A percentile compares a stretch with the other conserved stretches of the same genome.
These are phyloP conservation scores for Stichopus horrens DNA, from an alignment of 53 echinoderm and acorn worm genomes.

Conservation along the genomic window DNA sequence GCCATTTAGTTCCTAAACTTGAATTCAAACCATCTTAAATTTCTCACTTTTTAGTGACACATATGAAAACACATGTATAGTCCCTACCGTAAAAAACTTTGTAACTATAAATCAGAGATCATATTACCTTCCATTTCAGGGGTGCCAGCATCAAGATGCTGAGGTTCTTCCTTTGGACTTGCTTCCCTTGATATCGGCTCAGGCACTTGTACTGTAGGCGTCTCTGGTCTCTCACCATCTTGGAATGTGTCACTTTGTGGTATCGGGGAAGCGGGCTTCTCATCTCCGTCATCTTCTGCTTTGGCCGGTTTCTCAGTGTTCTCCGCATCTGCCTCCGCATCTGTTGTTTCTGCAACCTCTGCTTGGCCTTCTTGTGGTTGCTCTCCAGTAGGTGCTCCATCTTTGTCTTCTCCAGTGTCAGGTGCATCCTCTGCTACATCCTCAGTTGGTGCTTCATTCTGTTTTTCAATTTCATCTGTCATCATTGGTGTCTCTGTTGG, in stretches of 20 bases:
- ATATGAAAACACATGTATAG: too few relatives aligned
- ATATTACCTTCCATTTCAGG: constrained; percentile 80
- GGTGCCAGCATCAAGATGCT: constrained; percentile 61
- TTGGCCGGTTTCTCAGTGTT: not conserved
- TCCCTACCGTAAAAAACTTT: too few relatives aligned
- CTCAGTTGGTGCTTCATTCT: constrained; percentile 35
- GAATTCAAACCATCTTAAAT: too few relatives aligned
- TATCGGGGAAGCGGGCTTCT: constrained; percentile 65
- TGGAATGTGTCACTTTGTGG: constrained; percentile 97
- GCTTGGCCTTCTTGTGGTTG: constrained; percentile 47
- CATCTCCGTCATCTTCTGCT: constrained; percentile 43
- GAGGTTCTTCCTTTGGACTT: constrained; percentile 73
- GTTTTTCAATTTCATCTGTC: constrained; percentile 18
- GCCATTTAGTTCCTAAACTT: too few relatives aligned
- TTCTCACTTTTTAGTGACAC: too few relatives aligned
- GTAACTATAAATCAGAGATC: too few relatives aligned
- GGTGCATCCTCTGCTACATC: constrained; percentile 4
- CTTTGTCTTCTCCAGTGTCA: constrained; percentile 11
- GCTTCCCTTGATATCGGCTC: constrained; percentile 95
- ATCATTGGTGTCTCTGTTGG: too few relatives aligned
- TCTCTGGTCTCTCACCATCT: constrained; percentile 95
- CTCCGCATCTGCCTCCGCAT: constrained; percentile 34
- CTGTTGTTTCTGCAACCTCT: constrained; percentile 31
- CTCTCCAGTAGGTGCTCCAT: constrained; percentile 31
- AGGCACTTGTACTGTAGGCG: constrained; percentile 85